Evolutionary conservation across 2,797 vertebrate genomes (phyloP).

Genomic region (Trichosurus vulpecula): DNA sequence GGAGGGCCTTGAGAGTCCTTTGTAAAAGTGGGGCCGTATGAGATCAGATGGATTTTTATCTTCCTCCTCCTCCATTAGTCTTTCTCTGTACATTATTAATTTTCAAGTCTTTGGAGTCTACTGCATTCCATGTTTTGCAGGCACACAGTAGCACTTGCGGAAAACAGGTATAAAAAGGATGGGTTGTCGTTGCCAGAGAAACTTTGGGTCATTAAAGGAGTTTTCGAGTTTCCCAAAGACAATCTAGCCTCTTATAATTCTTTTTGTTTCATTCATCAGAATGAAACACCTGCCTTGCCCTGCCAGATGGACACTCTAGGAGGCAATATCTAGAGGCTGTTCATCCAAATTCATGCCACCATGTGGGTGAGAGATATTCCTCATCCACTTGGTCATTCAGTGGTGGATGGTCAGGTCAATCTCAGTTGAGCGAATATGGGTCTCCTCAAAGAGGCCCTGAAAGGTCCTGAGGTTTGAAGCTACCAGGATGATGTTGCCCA

Average conservation of each 20-base stretch:
- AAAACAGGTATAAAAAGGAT: neutral
- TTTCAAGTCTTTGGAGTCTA: neutral
- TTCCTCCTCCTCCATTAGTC: neutral
- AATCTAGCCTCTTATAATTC: neutral
- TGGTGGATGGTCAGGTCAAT: neutral
- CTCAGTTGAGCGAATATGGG: no score
- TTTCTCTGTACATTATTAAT: neutral
- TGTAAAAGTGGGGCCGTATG: neutral
- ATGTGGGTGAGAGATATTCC: neutral
- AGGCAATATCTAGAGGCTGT: neutral
- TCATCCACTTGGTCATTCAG: neutral
- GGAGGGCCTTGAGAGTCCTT: neutral
- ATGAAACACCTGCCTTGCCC: neutral
- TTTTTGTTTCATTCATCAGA: neutral
- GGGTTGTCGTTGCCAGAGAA: neutral
- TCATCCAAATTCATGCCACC: neutral
- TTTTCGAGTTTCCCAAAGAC: neutral
- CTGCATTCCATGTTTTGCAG: neutral
- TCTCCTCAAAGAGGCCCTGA: no score
- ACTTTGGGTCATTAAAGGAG: neutral
- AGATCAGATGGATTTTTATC: neutral
- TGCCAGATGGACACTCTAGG: neutral
- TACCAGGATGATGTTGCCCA: neutral
- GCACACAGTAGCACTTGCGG: neutral
- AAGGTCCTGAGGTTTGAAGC: neutral